A percentile compares a stretch with the other conserved stretches of the same genome.
These are phyloP conservation scores for Cyclophora punctaria DNA, from an alignment of 2,888 invertebrate species.

Conservation along the genomic window DNA sequence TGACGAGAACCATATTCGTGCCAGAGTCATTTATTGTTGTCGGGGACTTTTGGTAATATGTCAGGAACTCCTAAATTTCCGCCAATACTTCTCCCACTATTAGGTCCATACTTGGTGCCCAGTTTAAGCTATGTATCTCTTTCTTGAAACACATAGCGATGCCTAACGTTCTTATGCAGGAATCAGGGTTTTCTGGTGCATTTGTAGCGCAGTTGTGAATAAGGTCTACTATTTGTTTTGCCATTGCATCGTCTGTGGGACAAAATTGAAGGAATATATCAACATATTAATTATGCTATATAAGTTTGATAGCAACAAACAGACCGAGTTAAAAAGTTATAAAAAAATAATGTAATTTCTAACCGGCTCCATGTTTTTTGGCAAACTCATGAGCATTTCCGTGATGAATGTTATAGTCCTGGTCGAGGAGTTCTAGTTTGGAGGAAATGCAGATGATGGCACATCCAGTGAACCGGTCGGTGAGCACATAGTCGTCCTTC, in stretches of 20 bases:
- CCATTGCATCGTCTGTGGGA: conserved; percentile 37
- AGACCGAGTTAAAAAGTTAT: neutral
- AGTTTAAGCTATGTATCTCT: conserved; percentile 44
- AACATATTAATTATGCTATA: neutral
- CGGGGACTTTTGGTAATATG: neutral
- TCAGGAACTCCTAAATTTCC: conserved; percentile 23
- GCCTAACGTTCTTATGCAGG: conserved; percentile 30
- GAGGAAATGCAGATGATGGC: conserved; percentile 36
- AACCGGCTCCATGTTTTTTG: conserved; percentile 51
- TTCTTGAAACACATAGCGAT: conserved; percentile 44
- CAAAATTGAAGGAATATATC: too few relatives aligned
- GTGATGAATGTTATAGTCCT: conserved; percentile 32
- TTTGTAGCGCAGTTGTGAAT: conserved; percentile 34
- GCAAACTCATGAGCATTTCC: conserved; percentile 37
- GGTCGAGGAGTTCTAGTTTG: conserved; percentile 34
- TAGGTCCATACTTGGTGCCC: conserved; percentile 43
- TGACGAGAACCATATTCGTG: too few relatives aligned
- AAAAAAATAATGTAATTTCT: too few relatives aligned
- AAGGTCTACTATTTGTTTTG: conserved; percentile 34
- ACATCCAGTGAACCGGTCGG: conserved; percentile 29
- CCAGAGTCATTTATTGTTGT: too few relatives aligned
- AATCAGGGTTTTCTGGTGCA: conserved; percentile 16
- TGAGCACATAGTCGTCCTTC: conserved; percentile 22
- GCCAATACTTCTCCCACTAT: conserved; percentile 38
- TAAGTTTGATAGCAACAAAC: too few relatives aligned